A percentile compares a stretch with the other conserved stretches of the same genome.
Evolutionary conservation across 2,113 vertebrate genomes (phyloP).

Genomic region (Cnemophilus loriae): DNA sequence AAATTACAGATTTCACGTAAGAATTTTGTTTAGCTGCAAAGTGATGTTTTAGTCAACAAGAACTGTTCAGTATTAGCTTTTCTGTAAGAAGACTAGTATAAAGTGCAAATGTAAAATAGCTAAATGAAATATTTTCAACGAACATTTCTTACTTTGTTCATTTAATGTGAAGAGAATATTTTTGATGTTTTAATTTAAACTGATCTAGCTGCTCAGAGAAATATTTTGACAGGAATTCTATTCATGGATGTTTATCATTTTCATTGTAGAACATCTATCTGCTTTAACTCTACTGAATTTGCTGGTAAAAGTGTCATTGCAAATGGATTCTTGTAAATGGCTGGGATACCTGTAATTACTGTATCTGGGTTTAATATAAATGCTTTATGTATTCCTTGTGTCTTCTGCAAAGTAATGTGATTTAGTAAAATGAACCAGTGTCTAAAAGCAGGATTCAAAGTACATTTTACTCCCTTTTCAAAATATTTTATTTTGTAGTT

Average conservation of each 20-base stretch:
- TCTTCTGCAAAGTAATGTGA: not conserved
- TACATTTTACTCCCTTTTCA: not conserved
- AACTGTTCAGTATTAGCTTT: not conserved
- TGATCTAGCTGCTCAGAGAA: not conserved
- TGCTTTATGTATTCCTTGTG: not conserved
- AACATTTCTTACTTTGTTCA: not conserved
- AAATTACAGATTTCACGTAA: not conserved
- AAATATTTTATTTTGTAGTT: not conserved
- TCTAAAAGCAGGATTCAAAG: not conserved
- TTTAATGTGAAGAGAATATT: not conserved
- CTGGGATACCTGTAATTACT: not conserved
- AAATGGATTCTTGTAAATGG: not conserved
- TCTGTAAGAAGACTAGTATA: not conserved
- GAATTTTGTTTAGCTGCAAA: not conserved
- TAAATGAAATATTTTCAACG: not conserved
- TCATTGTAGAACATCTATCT: not conserved
- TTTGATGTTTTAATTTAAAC: not conserved
- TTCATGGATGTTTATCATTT: not conserved
- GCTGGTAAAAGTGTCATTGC: not conserved
- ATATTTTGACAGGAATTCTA: not conserved
- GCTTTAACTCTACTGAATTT: not conserved
- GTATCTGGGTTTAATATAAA: not conserved
- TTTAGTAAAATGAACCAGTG: not conserved
- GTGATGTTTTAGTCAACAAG: not conserved
- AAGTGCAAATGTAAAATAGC: not conserved